phyloP scores from a whole-genome alignment of 2,113 vertebrate genomes.

The Thalassarche chlororhynchos region DNA sequence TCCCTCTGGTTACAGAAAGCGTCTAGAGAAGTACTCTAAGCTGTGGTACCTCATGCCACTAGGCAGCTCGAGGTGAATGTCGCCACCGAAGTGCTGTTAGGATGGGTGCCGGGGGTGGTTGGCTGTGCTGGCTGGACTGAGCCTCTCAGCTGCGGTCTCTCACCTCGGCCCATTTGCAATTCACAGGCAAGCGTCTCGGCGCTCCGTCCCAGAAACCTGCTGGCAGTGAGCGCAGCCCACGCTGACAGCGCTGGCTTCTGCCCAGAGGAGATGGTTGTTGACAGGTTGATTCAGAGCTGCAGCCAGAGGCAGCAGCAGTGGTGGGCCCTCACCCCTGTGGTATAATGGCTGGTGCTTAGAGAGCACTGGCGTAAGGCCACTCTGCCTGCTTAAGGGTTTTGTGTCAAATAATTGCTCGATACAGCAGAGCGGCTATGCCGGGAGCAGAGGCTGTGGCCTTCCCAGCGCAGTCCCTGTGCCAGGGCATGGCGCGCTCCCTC shows the following conservation, averaged over 20 bases:
- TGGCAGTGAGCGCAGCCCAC: fast-evolving
- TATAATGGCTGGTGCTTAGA: neutral
- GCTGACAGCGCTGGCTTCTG: neutral
- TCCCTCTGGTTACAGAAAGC: neutral
- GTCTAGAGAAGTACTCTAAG: neutral
- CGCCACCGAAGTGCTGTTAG: fast-evolving
- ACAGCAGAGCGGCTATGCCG: fast-evolving
- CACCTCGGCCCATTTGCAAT: fast-evolving
- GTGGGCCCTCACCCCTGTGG: neutral
- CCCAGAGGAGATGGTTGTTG: neutral
- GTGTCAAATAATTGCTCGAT: fast-evolving
- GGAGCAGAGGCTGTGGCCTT: neutral
- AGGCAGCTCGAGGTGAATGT: neutral
- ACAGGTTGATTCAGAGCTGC: neutral
- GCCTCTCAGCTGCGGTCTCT: neutral
- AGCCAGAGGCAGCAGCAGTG: neutral
- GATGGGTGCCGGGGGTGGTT: fast-evolving
- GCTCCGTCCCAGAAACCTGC: neutral
- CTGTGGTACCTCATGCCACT: neutral
- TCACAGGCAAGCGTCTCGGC: fast-evolving
- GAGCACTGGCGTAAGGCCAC: fast-evolving
- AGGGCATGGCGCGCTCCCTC: too few relatives aligned
- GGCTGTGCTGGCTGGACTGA: neutral
- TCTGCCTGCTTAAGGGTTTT: neutral
- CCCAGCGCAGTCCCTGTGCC: neutral